These are phyloP conservation scores for Alectura lathami DNA, from an alignment of 2,113 vertebrate species.

Conservation along the genomic window DNA sequence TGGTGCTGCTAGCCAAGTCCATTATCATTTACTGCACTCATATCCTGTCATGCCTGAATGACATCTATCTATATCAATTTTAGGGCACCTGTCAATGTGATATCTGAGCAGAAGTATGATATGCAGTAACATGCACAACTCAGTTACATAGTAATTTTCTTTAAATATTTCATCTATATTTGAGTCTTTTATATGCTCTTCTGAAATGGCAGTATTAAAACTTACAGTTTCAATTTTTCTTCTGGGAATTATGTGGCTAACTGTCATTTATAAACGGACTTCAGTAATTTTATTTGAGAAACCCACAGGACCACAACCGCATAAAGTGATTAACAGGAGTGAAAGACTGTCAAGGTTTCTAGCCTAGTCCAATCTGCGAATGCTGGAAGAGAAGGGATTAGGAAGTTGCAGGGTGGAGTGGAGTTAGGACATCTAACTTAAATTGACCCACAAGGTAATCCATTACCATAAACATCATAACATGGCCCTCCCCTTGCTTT, in stretches of 20 bases:
- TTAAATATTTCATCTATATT: background rate
- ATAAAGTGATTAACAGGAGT: background rate
- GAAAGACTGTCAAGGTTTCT: too few relatives aligned
- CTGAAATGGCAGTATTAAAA: background rate
- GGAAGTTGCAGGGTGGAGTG: too few relatives aligned
- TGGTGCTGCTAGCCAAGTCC: background rate
- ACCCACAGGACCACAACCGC: background rate
- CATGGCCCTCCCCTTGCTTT: too few relatives aligned
- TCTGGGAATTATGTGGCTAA: background rate
- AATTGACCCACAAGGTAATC: too few relatives aligned
- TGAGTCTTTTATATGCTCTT: background rate
- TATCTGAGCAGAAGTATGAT: background rate
- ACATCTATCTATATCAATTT: background rate
- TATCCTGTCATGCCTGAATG: background rate
- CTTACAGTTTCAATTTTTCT: background rate
- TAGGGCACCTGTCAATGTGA: background rate
- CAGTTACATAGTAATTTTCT: background rate
- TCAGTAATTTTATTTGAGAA: background rate
- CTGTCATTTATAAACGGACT: background rate
- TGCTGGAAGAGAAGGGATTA: too few relatives aligned
- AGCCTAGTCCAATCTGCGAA: too few relatives aligned
- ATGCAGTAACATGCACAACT: background rate
- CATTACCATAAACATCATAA: too few relatives aligned
- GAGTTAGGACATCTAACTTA: too few relatives aligned
- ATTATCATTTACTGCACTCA: rapidly evolving